These are phyloP conservation scores for Calliopsis andreniformis DNA, from an alignment of 1,140 invertebrate genomes.

Conservation along the genomic window DNA sequence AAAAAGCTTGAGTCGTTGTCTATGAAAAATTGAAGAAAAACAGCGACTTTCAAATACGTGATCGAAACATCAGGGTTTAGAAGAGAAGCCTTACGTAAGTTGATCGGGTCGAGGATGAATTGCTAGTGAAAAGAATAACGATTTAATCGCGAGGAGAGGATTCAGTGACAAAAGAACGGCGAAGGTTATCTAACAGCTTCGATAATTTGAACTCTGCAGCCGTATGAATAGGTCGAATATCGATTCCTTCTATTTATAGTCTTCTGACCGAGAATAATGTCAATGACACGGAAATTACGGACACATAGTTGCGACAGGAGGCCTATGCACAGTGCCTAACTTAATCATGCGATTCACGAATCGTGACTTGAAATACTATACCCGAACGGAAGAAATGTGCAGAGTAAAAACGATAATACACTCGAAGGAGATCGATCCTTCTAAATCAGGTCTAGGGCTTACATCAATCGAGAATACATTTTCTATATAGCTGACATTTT, in stretches of 20 bases:
- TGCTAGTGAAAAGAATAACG: not conserved
- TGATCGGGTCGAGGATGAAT: not conserved
- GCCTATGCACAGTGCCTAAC: conserved; percentile 1
- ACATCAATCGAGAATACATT: too few species aligned
- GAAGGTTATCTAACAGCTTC: conserved; percentile 26
- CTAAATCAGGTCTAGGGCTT: too few species aligned
- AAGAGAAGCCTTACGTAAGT: not conserved
- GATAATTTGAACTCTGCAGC: conserved; percentile 36
- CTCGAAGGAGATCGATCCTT: too few species aligned
- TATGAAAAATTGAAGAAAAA: too few species aligned
- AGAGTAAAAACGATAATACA: too few species aligned
- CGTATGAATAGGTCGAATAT: conserved; percentile 33
- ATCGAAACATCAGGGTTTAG: too few species aligned
- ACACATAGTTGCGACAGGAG: too few species aligned
- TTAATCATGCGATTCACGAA: conserved; percentile 9
- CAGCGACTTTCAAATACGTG: too few species aligned
- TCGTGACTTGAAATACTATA: too few species aligned
- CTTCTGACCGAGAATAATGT: conserved; percentile 33
- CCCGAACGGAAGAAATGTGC: too few species aligned
- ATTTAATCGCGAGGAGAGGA: not conserved
- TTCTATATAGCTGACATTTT: too few species aligned
- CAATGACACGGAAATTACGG: conserved; percentile 52
- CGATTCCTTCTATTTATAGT: conserved; percentile 43
- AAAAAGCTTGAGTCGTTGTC: conserved; percentile 20
- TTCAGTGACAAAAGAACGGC: not conserved